phyloP scores from a whole-genome alignment of 2,113 vertebrate species.

The Salvator merianae region DNA sequence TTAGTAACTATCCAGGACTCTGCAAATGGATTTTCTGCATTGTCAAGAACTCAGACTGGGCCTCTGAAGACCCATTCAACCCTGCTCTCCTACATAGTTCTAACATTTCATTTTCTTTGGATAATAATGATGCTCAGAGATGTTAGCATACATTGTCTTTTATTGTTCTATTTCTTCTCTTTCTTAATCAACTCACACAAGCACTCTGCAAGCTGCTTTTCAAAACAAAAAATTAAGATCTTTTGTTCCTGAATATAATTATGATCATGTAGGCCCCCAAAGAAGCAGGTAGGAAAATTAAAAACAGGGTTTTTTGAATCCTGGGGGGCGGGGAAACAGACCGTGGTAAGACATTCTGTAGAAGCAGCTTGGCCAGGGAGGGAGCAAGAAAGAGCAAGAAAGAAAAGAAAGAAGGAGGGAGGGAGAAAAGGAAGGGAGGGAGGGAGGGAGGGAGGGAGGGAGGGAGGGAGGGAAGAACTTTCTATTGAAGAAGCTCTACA shows the following conservation, averaged over 20 bases:
- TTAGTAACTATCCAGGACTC: too few relatives aligned
- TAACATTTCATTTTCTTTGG: background rate
- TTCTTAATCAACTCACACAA: background rate
- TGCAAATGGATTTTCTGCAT: too few relatives aligned
- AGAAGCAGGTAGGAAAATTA: conserved; percentile 1
- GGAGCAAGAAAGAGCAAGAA: too few relatives aligned
- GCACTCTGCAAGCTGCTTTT: background rate
- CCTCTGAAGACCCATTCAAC: too few relatives aligned
- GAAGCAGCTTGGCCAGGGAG: background rate
- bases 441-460: too few relatives aligned
- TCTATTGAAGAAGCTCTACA: too few relatives aligned
- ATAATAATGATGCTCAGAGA: background rate
- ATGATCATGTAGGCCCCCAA: background rate
- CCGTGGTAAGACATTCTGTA: background rate
- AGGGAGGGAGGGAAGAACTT: too few relatives aligned
- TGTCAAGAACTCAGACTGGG: too few relatives aligned
- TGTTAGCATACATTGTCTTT: background rate
- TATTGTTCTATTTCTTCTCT: too few relatives aligned
- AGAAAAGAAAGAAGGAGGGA: too few relatives aligned
- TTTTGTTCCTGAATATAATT: background rate
- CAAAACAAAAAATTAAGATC: background rate
- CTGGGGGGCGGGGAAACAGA: background rate
- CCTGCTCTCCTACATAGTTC: too few relatives aligned
- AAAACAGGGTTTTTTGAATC: background rate
- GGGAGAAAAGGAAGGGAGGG: too few relatives aligned